These are phyloP conservation scores for Vespertilio murinus DNA, from an alignment of 2,797 vertebrate genomes.

Conservation along the genomic window DNA sequence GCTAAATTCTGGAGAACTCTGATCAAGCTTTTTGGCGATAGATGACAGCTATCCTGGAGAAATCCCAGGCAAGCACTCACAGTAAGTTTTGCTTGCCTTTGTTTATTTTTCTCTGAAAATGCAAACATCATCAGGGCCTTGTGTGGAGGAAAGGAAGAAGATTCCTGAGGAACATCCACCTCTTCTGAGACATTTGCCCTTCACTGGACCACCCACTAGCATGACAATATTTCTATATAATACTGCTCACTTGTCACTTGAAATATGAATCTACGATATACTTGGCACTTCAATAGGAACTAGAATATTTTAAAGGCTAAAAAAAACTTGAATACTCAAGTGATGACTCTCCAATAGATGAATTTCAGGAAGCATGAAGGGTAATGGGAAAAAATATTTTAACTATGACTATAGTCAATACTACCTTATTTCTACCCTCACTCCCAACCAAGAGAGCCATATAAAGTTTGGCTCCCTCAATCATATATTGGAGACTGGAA, in stretches of 20 bases:
- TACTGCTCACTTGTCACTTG: neutral
- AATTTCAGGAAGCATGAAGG: neutral
- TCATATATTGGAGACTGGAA: neutral
- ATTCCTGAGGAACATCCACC: neutral
- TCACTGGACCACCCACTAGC: neutral
- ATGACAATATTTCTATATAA: neutral
- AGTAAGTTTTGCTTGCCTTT: neutral
- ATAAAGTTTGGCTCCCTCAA: neutral
- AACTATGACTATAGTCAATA: neutral
- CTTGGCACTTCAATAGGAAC: neutral
- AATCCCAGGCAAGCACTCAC: neutral
- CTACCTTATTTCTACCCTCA: neutral
- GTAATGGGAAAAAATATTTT: neutral
- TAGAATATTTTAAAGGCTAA: constrained; percentile 13
- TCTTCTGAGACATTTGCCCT: constrained; percentile 1
- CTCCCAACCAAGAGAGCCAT: neutral
- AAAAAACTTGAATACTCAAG: neutral
- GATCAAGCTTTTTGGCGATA: neutral
- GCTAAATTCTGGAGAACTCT: neutral
- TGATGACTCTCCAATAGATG: neutral
- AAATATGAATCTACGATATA: neutral
- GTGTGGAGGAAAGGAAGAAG: neutral
- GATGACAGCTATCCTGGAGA: neutral
- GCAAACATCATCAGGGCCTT: neutral
- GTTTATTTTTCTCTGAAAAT: neutral